Base-by-base conservation (phyloP, 2,797 vertebrate species). In the Garrulus glandarius region DNA sequence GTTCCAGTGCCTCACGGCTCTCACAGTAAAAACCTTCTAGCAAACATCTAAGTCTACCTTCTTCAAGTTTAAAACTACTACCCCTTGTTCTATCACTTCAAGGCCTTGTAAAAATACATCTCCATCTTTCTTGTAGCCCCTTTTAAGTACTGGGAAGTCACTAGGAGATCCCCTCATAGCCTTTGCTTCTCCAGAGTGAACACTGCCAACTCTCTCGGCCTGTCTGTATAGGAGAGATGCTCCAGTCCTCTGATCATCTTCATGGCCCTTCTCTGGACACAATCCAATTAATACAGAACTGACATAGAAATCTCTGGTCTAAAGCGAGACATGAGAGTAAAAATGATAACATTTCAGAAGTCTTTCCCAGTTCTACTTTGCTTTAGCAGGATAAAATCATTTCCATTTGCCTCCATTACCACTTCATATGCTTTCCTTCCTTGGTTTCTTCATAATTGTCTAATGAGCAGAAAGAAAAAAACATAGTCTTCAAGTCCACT, bases 171-270 rank as follows among this genome's bases (percentile, higher is more conserved):
- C 5, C 17, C 5, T 72, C 24, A 24, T 41, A 34, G 34, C 11
- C 41, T 47, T 34, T 47, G 17, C 6, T 47, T 47, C 41, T 55
- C 59, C 34, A 41, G 41, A 46, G 30, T 30, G 30, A 56, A 13
- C 26, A 21, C 11, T 0, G 2, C 34, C 20, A 20, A 2, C 11
- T 60, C 26, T 49, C 24, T 41, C 2, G 0, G 1, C 29, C 6
- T n/a, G 17, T 37, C 63, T 44, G n/a, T 19, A 17, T 15, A n/a
- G 19, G 16, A 69, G 9, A 61, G 1, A 16, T n/a, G 15, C 2
- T 68, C 19, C n/a, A 39, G 16, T n/a, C 14, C 9, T 46, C 34
- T 52, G 13, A 39, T 17, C 13, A 39, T 61, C 43, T 60, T 76
- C 1, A 1, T 53, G 34, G 9, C 14, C 5, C 15, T 61, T 52